Base-by-base conservation (phyloP, 2,888 invertebrate genomes). In the Mechanitis messenoides region DNA sequence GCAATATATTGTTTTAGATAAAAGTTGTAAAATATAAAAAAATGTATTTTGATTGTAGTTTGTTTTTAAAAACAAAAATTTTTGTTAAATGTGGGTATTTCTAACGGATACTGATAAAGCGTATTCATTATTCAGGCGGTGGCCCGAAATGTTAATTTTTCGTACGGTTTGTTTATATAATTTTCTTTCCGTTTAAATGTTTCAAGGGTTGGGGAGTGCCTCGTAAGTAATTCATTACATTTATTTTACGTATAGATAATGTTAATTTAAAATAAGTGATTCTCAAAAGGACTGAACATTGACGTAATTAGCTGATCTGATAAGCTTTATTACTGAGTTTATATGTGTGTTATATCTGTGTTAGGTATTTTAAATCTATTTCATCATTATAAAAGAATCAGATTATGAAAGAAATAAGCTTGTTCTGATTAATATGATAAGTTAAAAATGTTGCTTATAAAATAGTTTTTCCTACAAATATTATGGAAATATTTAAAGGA, bases 91-190 rank as follows among this genome's bases (percentile, higher is more conserved):
- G 65, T 54, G 59, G 31, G 59, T 66, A 68, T 67, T 66, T 68
- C 66, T 60, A 61, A 50, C 53, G 71, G 64, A 71, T 70, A 64
- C 58, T 70, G 68, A 69, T 67, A 63, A 68, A 65, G 62, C 35
- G 58, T 46, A 66, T 72, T 68, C 60, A 71, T 69, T 69, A 71
- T 70, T 72, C 69, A 69, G 60, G 62, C 60, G 62, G 58, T 61
- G 58, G 56, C 60, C 33, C 56, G 55, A 55, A 63, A 70, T 64
- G 68, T 61, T 65, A 69, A 71, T 71, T 69, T 69, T 65, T 68
- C 64, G 60, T 46, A 62, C 53, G 47, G 35, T 58, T 68, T 65
- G 66, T 68, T 69, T 69, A 67, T 66, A 65, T 61, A 61, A 65
- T 67, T 65, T 61, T 65, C 62, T 67, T 67, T 63, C 66, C 64